Base-by-base conservation (phyloP, 2,888 invertebrate species). In the Fragum fragum region DNA sequence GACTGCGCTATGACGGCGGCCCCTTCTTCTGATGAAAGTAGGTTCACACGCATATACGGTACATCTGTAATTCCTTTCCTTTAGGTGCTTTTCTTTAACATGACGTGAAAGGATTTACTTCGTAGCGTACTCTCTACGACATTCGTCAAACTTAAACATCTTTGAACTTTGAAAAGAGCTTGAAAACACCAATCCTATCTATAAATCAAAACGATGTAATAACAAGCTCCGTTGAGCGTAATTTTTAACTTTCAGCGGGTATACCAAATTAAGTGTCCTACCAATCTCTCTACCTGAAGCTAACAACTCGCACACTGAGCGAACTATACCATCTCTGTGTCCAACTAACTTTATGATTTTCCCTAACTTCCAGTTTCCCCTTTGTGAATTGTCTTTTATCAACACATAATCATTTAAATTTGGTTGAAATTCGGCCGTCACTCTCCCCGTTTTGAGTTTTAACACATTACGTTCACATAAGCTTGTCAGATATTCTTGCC, bases 401-500 rank as follows among this genome's bases (percentile, higher is more conserved):
- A 55, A 11, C 5, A 75, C 70, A 16, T 79, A 70, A 71, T 79
- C 75, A 47, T 77, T 77, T 47, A 75, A 26, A 16, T 66, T 53
- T 76, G 76, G 73, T 32, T 29, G 23, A 47, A 23, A 63, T 1
- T n/a, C 16, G 2, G 79, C 61, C 23, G 69, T 53, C 23, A 84
- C 57, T 71, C 76, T 32, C 18, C 61, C 42, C 23, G 57, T 61
- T 66, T 78, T 83, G 1, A 84, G 42, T 23, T 63, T 59, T 3
- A 16, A 42, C 59, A 73, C 69, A 1, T 16, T 55, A 52, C 81
- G 63, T 66, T 84, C 81, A 32, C 78, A 42, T 1, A 81, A 55
- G 52, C 81, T 81, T 21, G 71, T 21, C 26, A 85, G 26, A 63
- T 81, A 81, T n/a, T 85, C 85, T 18, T 81, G 39, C 59, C 55